These are phyloP conservation scores for Sorex maritimensis DNA, from an alignment of 2,797 vertebrate species.

Conservation along the genomic window DNA sequence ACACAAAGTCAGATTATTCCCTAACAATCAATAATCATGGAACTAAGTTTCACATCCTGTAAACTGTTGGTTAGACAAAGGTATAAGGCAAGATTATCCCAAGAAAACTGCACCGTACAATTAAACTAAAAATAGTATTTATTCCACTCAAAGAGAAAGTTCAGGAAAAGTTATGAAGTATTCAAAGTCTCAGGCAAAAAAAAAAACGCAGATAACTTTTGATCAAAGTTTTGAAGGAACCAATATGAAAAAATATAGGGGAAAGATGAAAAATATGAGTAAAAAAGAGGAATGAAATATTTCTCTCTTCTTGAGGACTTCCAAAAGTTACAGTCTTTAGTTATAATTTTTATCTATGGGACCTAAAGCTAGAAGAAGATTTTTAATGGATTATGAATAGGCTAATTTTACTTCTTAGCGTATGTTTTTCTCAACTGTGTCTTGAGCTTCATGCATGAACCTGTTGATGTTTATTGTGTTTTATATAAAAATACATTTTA, in stretches of 20 bases:
- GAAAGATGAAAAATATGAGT: background rate
- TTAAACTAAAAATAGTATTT: background rate
- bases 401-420: background rate
- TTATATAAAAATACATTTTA: background rate
- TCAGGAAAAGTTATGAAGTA: background rate
- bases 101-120: background rate
- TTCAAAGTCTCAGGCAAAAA: background rate
- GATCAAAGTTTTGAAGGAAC: background rate
- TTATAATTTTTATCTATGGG: background rate
- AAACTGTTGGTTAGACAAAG: too few relatives aligned
- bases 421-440: background rate
- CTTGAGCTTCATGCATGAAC: background rate
- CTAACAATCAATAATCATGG: too few relatives aligned
- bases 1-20: too few relatives aligned
- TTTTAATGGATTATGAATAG: fast-evolving
- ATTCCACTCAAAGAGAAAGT: background rate
- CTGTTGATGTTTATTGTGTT: background rate
- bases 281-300: background rate
- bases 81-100: background rate
- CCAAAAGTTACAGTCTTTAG: background rate
- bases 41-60: too few relatives aligned
- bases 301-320: background rate
- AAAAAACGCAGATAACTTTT: background rate
- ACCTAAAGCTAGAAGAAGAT: background rate
- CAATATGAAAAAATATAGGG: background rate